A percentile compares a stretch with the other conserved stretches of the same genome.
phyloP scores from a whole-genome alignment of 2,797 vertebrate genomes.

The Spatula clypeata region DNA sequence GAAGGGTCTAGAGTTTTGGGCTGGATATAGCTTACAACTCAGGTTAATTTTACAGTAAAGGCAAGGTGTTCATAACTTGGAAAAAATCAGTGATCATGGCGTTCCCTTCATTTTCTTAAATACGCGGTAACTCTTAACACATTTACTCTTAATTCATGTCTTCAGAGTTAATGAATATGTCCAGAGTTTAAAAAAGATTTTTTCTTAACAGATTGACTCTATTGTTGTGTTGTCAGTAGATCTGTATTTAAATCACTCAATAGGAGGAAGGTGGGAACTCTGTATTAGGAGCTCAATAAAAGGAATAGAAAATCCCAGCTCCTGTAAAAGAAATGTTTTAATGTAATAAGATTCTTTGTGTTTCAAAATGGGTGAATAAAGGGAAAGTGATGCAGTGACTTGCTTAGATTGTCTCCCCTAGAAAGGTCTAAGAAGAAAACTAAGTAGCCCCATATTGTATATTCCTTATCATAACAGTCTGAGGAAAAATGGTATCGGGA shows the following conservation, averaged over 20 bases:
- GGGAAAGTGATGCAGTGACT: background rate
- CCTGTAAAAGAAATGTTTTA: background rate
- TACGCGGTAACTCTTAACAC: background rate
- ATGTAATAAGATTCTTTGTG: background rate
- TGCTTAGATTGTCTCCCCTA: background rate
- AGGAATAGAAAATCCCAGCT: constrained; percentile 13
- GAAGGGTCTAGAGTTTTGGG: background rate
- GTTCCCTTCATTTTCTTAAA: background rate
- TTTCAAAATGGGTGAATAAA: background rate
- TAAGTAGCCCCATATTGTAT: background rate
- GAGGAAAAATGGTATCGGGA: background rate
- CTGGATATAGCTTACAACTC: background rate
- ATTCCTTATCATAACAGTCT: background rate
- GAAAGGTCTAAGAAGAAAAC: background rate
- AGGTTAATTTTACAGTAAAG: background rate
- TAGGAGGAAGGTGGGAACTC: background rate
- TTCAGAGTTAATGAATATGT: background rate
- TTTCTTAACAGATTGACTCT: background rate
- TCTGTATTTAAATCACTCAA: background rate
- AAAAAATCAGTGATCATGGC: background rate
- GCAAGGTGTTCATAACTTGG: background rate
- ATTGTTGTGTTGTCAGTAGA: background rate
- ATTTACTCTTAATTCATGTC: background rate
- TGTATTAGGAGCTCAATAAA: background rate
- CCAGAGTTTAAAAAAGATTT: background rate